Conservation (phyloP, 2,113 vertebrate species). For the Bos indicus region DNA sequence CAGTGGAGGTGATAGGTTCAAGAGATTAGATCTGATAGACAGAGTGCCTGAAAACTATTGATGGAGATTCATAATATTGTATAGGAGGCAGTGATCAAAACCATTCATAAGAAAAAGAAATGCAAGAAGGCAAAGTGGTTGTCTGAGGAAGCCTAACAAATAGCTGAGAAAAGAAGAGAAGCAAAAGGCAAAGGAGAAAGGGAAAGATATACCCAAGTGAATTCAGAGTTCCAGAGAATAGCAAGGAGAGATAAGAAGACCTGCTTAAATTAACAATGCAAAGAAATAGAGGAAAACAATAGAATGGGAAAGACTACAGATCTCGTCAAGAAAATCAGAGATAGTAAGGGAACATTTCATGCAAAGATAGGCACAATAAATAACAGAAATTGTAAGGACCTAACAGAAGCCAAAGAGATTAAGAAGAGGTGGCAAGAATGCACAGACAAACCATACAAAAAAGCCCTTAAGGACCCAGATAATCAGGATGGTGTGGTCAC, state of each 20-base stretch:
- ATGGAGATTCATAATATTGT: accelerated
- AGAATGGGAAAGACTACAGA: not conserved
- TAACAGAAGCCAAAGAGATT: not conserved
- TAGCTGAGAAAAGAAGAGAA: not conserved
- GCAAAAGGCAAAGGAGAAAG: not conserved
- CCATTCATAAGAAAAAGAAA: not conserved
- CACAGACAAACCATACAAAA: not conserved
- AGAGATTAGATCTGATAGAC: not conserved
- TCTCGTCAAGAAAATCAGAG: not conserved
- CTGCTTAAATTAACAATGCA: not conserved
- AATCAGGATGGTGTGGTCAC: not conserved
- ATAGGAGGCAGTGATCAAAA: not conserved
- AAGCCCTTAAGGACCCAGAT: not conserved
- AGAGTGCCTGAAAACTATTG: not conserved
- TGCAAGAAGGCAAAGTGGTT: not conserved
- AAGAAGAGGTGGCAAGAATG: not conserved
- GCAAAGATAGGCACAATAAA: not conserved
- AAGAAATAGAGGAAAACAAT: not conserved
- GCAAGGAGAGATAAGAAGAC: not conserved
- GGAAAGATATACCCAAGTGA: not conserved
- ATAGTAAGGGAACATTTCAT: not conserved
- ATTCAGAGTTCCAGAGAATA: not conserved
- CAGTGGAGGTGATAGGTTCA: not conserved
- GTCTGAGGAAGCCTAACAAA: not conserved
- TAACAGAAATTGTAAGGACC: not conserved